Percentiles rank a stretch among this genome's conserved stretches.
Evolutionary conservation across 2,113 vertebrate species (phyloP).

Genomic region (Hypanus sabinus): DNA sequence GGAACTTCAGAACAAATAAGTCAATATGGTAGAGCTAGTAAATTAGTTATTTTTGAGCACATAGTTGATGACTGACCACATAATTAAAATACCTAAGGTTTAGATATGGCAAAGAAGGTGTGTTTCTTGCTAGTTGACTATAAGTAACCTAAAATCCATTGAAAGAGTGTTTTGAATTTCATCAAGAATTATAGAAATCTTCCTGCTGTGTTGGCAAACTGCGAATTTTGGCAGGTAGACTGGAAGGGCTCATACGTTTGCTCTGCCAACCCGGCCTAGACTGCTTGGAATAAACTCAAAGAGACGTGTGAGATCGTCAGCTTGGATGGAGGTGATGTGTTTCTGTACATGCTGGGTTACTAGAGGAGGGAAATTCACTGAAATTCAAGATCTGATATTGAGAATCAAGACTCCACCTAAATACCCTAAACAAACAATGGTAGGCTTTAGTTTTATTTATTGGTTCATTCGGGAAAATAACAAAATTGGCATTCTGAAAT

Average conservation of each 20-base stretch:
- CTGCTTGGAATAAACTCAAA: neutral
- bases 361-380: neutral
- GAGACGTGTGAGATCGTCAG: neutral
- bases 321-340: neutral
- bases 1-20: neutral
- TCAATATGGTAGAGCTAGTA: neutral
- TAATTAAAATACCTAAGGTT: neutral
- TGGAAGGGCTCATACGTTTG: neutral
- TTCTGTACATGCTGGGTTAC: neutral
- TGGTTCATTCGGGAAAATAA: neutral
- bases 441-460: neutral
- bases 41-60: neutral
- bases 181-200: neutral
- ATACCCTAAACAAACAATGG: neutral
- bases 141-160: neutral
- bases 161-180: too few relatives aligned
- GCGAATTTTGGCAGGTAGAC: neutral
- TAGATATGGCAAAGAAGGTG: neutral
- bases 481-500: neutral
- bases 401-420: neutral
- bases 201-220: neutral
- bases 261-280: neutral
- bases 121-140: neutral
- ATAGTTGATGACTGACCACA: neutral
- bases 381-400: neutral